Percentiles rank a stretch among this genome's conserved stretches.
Evolutionary conservation across 2,113 vertebrate species (phyloP).

Genomic region (Saiga tatarica): DNA sequence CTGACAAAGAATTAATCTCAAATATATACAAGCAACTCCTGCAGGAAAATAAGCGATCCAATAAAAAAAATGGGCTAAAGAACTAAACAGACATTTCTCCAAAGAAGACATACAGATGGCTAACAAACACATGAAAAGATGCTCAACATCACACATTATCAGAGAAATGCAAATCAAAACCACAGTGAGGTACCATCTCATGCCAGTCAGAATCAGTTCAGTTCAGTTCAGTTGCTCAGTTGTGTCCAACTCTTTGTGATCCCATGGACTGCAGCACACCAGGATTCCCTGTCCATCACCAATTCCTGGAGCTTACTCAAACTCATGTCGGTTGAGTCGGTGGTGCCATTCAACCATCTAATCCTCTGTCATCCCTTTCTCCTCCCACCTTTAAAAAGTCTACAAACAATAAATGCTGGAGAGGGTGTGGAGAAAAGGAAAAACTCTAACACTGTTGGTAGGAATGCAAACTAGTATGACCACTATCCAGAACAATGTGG

Average conservation of each 20-base stretch:
- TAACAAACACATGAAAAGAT: not conserved
- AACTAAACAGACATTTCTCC: not conserved
- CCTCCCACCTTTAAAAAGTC: not conserved
- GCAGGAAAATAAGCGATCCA: too few species aligned
- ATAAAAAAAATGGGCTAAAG: not conserved
- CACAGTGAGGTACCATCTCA: not conserved
- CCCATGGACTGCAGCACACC: not conserved
- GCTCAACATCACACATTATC: not conserved
- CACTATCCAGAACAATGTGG: not conserved
- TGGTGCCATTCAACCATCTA: not conserved
- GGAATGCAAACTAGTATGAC: not conserved
- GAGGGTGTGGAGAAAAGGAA: not conserved
- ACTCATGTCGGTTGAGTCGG: rapidly evolving
- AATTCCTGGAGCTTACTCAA: not conserved
- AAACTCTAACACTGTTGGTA: not conserved
- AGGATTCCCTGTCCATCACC: not conserved
- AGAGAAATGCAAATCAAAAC: not conserved
- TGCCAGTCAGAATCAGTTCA: not conserved
- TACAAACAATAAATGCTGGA: not conserved
- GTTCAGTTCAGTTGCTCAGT: not conserved
- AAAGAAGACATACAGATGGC: not conserved
- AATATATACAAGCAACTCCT: too few species aligned
- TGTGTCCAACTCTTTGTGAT: rapidly evolving
- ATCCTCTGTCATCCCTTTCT: rapidly evolving
- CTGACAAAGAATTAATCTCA: too few species aligned